These are phyloP conservation scores for Siderastrea siderea DNA, from an alignment of 92 coral and sea anemone species.

Conservation along the genomic window DNA sequence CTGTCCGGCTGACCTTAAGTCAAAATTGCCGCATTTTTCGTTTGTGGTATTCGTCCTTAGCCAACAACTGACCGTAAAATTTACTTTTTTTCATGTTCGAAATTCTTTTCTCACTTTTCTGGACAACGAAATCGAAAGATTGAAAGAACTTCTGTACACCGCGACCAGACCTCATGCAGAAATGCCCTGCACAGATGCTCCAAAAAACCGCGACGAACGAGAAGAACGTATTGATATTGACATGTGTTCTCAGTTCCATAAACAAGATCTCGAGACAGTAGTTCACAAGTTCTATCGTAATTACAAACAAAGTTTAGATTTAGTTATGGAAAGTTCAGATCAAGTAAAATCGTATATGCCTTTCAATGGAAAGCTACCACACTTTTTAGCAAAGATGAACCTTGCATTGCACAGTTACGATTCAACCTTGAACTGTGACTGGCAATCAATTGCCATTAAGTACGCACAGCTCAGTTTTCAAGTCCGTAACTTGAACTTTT, in stretches of 20 bases:
- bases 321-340: neutral
- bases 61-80: neutral
- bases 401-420: constrained; percentile 21
- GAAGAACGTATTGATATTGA: neutral
- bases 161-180: constrained; percentile 41
- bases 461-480: constrained; percentile 47
- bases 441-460: constrained; percentile 46
- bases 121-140: neutral
- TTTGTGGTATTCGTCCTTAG: constrained; percentile 10
- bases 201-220: neutral
- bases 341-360: constrained; percentile 9
- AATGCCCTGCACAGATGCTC: neutral
- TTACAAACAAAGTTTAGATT: constrained; percentile 29
- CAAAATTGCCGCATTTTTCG: neutral
- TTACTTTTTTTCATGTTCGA: neutral
- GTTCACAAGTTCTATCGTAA: neutral
- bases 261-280: constrained; percentile 4
- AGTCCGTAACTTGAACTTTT: constrained; percentile 35
- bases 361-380: constrained; percentile 10
- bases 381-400: constrained; percentile 12
- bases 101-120: constrained; percentile 7
- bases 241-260: constrained; percentile 15
- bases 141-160: neutral
- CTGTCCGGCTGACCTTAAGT: constrained; percentile 16
- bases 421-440: constrained; percentile 41